Base-by-base conservation (phyloP, 2,113 vertebrate species). In the Connochaetes taurinus region DNA sequence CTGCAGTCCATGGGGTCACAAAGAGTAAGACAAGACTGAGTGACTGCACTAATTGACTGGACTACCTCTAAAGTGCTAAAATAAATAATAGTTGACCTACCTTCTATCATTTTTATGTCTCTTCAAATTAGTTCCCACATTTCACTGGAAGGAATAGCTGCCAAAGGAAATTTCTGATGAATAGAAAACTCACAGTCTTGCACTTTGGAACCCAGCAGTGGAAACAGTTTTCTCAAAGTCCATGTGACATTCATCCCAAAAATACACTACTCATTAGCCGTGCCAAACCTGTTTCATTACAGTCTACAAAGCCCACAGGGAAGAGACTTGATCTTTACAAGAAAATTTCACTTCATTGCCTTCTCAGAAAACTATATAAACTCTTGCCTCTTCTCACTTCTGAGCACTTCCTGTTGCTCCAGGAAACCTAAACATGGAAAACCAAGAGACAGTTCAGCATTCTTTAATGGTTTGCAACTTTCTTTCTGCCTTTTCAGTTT, bases 301-400 rank as follows among this genome's bases (percentile, higher is more conserved):
- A 40, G 17, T 78, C 96, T 33, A 11, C n/a, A 91, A 33, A 90
- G 60, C n/a, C 19, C 36, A 2, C 4, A 80, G 55, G 36, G 76
- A 52, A 31, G 10, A 40, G 36, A 10, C 4, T 6, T 29, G 6
- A 11, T 95, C 7, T 50, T 76, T 52, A 13, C 23, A 74, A 29
- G 19, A 58, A 10, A 15, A 16, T 5, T 0, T 71, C 1, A 9
- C 8, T 64, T 50, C n/a, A 9, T 55, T 29, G 12, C 45, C 23
- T 82, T 78, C 25, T 29, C 55, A 83, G 81, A 64, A 87, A 86
- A 67, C 80, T 58, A 92, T 80, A 95, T 97, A 97, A 88, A 16
- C 19, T 1, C 14, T 17, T 13, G 2, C 21, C 21, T 53, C 58
- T 74, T 71, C 83, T 88, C 7, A 23, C 3, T 43, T 43, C 19